Percentiles rank a stretch among this genome's conserved stretches.
phyloP scores from a whole-genome alignment of 1,140 invertebrate species.

The Phortica variegata region DNA sequence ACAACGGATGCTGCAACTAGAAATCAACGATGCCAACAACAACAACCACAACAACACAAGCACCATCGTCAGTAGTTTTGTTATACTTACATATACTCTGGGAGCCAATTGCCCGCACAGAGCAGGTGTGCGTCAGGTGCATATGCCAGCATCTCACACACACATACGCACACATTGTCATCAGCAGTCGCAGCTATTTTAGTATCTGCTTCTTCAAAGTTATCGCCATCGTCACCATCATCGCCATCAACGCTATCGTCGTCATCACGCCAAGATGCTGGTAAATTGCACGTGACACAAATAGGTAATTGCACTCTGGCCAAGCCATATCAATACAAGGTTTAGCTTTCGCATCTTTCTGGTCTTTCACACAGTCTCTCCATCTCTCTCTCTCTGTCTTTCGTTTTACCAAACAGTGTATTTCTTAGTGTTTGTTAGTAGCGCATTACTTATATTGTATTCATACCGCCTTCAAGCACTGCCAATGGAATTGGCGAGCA shows the following conservation, averaged over 20 bases:
- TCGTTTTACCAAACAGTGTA: not conserved
- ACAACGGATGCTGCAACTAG: too few species aligned
- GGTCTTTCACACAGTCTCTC: not conserved
- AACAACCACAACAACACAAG: too few species aligned
- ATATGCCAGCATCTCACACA: not conserved
- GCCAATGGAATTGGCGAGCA: too few species aligned
- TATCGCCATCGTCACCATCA: too few species aligned
- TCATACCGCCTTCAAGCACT: constrained; percentile 11
- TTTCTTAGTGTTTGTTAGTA: too few species aligned
- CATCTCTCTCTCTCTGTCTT: not conserved
- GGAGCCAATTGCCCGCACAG: too few species aligned
- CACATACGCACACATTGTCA: not conserved
- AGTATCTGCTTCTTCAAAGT: not conserved
- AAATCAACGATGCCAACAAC: too few species aligned
- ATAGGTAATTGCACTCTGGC: constrained; percentile 35
- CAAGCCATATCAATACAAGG: not conserved
- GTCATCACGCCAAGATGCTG: not conserved
- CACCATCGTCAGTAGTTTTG: too few species aligned
- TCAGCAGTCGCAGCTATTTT: too few species aligned
- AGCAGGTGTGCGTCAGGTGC: not conserved
- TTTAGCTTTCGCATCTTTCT: not conserved
- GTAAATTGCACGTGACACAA: constrained; percentile 36
- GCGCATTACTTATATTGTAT: too few species aligned
- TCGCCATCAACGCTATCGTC: too few species aligned
- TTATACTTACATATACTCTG: too few species aligned